phyloP scores from a whole-genome alignment of 2,797 vertebrate genomes.

The Myotis myotis region DNA sequence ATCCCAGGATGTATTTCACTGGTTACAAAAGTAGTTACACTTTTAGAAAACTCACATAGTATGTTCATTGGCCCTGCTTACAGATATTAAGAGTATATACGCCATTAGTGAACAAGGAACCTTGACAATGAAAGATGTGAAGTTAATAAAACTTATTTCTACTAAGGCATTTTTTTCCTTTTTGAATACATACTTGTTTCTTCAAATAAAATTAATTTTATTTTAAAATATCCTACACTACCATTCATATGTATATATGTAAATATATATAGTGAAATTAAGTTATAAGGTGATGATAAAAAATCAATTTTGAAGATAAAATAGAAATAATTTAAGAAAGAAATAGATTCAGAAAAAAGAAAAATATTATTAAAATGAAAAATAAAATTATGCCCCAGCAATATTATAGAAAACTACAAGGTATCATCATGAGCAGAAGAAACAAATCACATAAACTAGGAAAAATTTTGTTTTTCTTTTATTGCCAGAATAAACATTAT shows the following conservation, averaged over 20 bases:
- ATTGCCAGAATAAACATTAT: slow-evolving; percentile 30
- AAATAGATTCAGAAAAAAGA: background rate
- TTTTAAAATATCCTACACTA: background rate
- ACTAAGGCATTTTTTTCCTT: background rate
- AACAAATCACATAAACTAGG: slow-evolving; percentile 1
- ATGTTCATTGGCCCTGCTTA: background rate
- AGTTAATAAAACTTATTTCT: background rate
- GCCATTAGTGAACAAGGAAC: background rate
- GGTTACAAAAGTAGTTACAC: background rate
- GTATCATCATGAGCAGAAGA: background rate
- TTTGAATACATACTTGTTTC: background rate
- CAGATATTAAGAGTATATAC: background rate
- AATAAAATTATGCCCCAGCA: background rate
- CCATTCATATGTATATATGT: background rate
- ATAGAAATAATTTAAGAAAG: background rate
- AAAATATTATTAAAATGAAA: background rate
- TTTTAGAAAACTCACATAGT: background rate
- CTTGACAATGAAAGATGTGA: background rate
- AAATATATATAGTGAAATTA: background rate
- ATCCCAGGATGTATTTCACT: background rate
- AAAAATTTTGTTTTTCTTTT: slow-evolving; percentile 24
- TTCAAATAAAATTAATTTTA: background rate
- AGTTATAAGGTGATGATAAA: background rate
- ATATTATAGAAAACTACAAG: background rate
- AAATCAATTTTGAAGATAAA: background rate